These are phyloP conservation scores for Iphiclides podalirius DNA, from an alignment of 2,888 invertebrate genomes.

Conservation along the genomic window DNA sequence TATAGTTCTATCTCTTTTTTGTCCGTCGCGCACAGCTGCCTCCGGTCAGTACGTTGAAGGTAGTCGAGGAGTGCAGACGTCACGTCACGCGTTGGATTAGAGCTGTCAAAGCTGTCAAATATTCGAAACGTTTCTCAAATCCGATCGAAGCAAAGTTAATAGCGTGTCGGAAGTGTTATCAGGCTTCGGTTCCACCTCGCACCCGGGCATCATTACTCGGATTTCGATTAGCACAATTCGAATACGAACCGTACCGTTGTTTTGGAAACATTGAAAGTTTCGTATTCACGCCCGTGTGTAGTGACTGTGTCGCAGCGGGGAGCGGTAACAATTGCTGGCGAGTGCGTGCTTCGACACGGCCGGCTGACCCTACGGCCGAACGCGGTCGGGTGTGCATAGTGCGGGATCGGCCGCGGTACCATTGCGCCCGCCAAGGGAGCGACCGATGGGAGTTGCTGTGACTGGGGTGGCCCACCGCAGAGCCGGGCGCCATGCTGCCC, in stretches of 20 bases:
- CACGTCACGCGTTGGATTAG: constrained; percentile 42
- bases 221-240: constrained; percentile 42
- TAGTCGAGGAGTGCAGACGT: constrained; percentile 57
- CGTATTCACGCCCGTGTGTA: constrained; percentile 49
- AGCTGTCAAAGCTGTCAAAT: constrained; percentile 50
- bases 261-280: constrained; percentile 64
- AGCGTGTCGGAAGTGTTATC: no score
- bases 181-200: neutral
- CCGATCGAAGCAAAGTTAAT: neutral
- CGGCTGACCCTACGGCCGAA: constrained; percentile 42
- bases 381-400: constrained; percentile 49
- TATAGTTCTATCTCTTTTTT: constrained; percentile 75
- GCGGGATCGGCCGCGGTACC: constrained; percentile 46
- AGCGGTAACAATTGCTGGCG: constrained; percentile 62
- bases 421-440: constrained; percentile 49
- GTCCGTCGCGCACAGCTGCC: constrained; percentile 65
- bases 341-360: constrained; percentile 68
- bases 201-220: constrained; percentile 10
- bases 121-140: constrained; percentile 5
- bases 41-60: constrained; percentile 68
- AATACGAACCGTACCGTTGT: constrained; percentile 47
- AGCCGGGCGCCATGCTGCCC: constrained; percentile 64
- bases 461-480: constrained; percentile 41
- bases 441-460: constrained; percentile 69
- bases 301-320: constrained; percentile 54